Conservation (phyloP, 2,113 vertebrate species). For the Psettodes erumei region DNA sequence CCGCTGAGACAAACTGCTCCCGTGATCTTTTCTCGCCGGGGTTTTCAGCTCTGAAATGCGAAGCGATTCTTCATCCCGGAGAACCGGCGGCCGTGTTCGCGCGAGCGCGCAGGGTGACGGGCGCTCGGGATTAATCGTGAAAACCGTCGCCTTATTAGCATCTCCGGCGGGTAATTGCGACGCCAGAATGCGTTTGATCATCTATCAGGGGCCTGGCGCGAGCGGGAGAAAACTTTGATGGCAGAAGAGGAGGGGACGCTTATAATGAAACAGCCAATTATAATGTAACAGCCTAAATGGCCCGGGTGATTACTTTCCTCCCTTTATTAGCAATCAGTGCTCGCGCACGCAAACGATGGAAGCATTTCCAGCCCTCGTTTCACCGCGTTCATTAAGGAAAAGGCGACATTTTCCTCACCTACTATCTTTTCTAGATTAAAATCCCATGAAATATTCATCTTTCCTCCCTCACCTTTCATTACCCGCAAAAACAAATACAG, state of each 20-base stretch:
- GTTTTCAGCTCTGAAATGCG: slow-evolving; percentile 33
- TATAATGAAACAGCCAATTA: slow-evolving; percentile 18
- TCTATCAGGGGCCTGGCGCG: slow-evolving; percentile 17
- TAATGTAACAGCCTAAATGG: slow-evolving; percentile 41
- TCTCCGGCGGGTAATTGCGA: slow-evolving; percentile 41
- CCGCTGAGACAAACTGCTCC: slow-evolving; percentile 54
- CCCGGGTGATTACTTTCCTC: slow-evolving; percentile 29
- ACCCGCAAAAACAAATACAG: background rate
- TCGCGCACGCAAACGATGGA: no score
- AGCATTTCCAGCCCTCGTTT: no score
- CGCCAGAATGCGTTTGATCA: slow-evolving; percentile 50
- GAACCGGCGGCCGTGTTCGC: slow-evolving; percentile 13
- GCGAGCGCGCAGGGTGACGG: slow-evolving; percentile 23
- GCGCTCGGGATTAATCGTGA: slow-evolving; percentile 22
- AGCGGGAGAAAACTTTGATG: slow-evolving; percentile 20
- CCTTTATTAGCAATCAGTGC: slow-evolving; percentile 17
- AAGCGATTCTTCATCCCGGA: slow-evolving; percentile 23
- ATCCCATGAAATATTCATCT: background rate
- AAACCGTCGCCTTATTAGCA: slow-evolving; percentile 42
- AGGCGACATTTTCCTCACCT: background rate
- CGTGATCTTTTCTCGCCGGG: slow-evolving; percentile 61
- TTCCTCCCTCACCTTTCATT: background rate
- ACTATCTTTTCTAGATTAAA: background rate
- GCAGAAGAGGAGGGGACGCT: background rate
- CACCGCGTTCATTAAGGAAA: background rate